These are phyloP conservation scores for Scomber scombrus DNA, from an alignment of 2,113 vertebrate genomes.

Conservation along the genomic window DNA sequence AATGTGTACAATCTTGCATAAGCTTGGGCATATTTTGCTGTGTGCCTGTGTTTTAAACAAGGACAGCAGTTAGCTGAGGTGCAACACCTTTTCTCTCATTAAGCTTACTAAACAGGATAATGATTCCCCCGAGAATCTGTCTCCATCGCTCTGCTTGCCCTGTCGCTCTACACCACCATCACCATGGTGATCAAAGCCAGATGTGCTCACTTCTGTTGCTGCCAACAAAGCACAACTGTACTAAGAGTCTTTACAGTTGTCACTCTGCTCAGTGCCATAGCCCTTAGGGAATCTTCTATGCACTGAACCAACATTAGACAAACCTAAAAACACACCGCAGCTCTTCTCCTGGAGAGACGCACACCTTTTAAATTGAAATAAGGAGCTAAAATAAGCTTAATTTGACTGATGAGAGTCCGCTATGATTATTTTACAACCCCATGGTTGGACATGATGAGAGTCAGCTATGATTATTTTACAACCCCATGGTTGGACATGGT, in stretches of 20 bases:
- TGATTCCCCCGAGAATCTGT: conserved; percentile 77
- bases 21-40: conserved; percentile 6
- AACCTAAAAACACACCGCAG: conserved; percentile 21
- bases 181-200: conserved; percentile 84
- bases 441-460: too few relatives aligned
- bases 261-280: conserved; percentile 55
- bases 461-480: background rate
- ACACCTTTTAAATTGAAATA: background rate
- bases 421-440: background rate
- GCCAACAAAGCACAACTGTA: conserved; percentile 67
- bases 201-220: conserved; percentile 74
- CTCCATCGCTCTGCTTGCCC: conserved; percentile 71
- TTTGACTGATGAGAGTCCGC: conserved; percentile 8
- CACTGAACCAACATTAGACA: conserved; percentile 11
- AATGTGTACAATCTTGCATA: background rate
- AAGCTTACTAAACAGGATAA: conserved; percentile 85
- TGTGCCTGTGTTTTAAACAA: conserved; percentile 47
- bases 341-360: conserved; percentile 13
- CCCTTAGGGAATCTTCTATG: conserved; percentile 52
- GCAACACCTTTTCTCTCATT: conserved; percentile 83
- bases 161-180: conserved; percentile 75
- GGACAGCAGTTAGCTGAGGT: conserved; percentile 68
- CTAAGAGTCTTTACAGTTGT: conserved; percentile 67
- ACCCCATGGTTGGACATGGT: background rate
- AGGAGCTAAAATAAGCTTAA: conserved; percentile 4